Base-by-base conservation (phyloP, 23 tunicate genomes). In the Trididemnum miniatum region DNA sequence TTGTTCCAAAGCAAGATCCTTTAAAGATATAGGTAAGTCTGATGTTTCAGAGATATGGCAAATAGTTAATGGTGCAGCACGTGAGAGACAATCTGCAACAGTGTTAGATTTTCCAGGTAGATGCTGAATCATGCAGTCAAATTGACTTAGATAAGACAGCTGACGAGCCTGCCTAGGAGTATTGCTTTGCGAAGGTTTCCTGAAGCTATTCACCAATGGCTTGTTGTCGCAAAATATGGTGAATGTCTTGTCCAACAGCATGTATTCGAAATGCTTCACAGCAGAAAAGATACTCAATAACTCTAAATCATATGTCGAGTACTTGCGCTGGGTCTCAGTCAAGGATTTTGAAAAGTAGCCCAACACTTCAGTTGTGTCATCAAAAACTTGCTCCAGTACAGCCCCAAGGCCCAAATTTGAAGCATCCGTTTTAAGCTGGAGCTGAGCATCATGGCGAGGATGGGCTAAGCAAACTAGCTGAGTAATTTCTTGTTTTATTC, bases 241-340 rank as follows among this genome's bases (percentile, higher is more conserved):
- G 54, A 44, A 44, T 15, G 54, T 9, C 29, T 44, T 44, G 15
- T 44, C 54, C 9, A 44, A 15, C 12, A 44, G 54, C 15, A 44
- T 7, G 54, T 44, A 44, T 44, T 44, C 54, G 15, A 44, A 44
- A 44, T 44, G 15, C 15, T 44, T 44, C 15, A 44, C 54, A 30
- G 87, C 73, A 20, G 31, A 71, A 26, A 51, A 83, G 5, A 72
- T 15, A 72, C 78, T 72, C 20, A 72, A 71, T 22, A 83, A 51
- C 26, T 83, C 87, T 1, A 51, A 29, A 34, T 72, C 87, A 28
- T 63, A 71, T 0, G 87, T 72, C 34, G 60, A 31, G 71, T 83
- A 83, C 34, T 0, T 34, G 1, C 38, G 44, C 59, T 83, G 76
- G 23, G 80, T 24, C 0, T 74, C 37, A 0, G 35, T 71, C 20